Evolutionary conservation across 2,113 vertebrate species (phyloP).

Genomic region (Lycaon pictus): DNA sequence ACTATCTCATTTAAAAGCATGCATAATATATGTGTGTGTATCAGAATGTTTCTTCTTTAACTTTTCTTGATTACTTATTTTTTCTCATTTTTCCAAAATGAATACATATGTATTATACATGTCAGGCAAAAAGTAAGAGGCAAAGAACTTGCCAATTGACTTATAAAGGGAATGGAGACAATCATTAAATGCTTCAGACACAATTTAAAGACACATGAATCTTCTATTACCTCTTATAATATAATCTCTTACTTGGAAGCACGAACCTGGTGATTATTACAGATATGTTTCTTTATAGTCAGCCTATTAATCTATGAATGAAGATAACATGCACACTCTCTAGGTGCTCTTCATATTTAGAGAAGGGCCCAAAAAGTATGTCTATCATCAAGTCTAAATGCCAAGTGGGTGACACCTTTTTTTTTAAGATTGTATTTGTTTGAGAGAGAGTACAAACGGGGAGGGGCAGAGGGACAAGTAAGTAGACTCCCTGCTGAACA

Average conservation of each 20-base stretch:
- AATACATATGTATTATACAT: background rate
- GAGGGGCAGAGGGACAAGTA: background rate
- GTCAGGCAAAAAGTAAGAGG: background rate
- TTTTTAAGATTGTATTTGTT: background rate
- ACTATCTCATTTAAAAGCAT: slow-evolving; percentile 44
- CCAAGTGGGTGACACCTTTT: background rate
- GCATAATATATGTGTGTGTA: background rate
- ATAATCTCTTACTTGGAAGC: slow-evolving; percentile 41
- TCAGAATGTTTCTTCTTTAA: background rate
- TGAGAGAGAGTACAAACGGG: background rate
- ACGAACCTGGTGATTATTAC: slow-evolving; percentile 38
- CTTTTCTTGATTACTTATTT: background rate
- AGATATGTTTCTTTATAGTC: slow-evolving; percentile 29
- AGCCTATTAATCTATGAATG: background rate
- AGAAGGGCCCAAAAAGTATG: background rate
- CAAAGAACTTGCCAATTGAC: background rate
- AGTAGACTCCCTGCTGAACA: background rate
- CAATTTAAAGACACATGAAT: background rate
- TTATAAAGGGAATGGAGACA: slow-evolving; percentile 16
- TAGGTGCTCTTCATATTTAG: background rate
- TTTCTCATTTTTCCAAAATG: slow-evolving; percentile 23
- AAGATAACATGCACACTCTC: background rate
- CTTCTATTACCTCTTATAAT: background rate
- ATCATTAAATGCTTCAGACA: slow-evolving; percentile 27
- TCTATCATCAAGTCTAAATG: background rate